Conservation (phyloP, 2,113 vertebrate genomes). For the Reinhardtius hippoglossoides region DNA sequence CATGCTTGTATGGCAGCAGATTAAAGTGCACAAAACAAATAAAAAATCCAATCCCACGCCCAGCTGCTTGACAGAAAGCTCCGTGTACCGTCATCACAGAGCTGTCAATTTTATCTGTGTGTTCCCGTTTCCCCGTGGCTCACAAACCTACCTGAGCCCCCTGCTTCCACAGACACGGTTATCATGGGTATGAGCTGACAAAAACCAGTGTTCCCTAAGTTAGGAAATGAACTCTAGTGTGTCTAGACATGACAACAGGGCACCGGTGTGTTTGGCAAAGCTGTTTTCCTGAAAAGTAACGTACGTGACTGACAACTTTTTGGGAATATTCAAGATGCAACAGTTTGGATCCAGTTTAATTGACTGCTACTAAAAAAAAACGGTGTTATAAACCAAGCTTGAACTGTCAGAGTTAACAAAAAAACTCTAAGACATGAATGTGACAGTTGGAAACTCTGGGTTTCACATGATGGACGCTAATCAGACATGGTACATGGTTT, state of each 20-base stretch:
- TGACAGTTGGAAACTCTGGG: neutral
- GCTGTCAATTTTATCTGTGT: slow-evolving; percentile 44
- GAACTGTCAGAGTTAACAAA: slow-evolving; percentile 1
- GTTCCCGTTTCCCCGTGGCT: neutral
- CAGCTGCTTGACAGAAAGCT: slow-evolving; percentile 39
- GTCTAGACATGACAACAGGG: neutral
- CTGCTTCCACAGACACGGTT: slow-evolving; percentile 26
- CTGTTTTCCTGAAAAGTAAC: too few relatives aligned
- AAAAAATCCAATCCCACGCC: slow-evolving; percentile 56
- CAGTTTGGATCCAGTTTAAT: neutral
- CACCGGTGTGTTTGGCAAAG: neutral
- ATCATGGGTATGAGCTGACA: slow-evolving; percentile 11
- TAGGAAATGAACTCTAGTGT: neutral
- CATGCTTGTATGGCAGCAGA: slow-evolving; percentile 30
- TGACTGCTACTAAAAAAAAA: neutral
- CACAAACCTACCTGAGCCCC: slow-evolving; percentile 13
- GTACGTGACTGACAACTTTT: neutral
- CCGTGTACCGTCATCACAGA: slow-evolving; percentile 31
- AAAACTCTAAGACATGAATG: neutral
- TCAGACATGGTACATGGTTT: neutral
- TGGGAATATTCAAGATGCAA: neutral
- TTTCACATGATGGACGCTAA: neutral
- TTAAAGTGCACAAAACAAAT: slow-evolving; percentile 41
- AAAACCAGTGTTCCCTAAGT: slow-evolving; percentile 1
- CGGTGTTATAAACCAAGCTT: neutral